These are phyloP conservation scores for Caenorhabditis sp. DNA, from an alignment of 2,888 invertebrate species.

Conservation along the genomic window DNA sequence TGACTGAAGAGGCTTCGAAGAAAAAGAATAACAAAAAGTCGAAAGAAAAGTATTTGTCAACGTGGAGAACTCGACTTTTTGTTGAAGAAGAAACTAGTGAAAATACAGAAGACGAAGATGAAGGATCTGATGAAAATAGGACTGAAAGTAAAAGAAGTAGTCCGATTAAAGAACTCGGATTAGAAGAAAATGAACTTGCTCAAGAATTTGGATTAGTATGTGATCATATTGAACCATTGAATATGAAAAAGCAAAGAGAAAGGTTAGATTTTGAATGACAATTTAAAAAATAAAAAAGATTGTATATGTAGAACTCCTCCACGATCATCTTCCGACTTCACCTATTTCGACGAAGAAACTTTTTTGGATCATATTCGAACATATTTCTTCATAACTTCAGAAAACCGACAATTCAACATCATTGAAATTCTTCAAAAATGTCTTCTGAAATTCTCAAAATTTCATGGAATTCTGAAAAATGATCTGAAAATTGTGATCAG, in stretches of 20 bases:
- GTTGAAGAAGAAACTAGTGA: constrained; percentile 9
- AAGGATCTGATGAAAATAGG: constrained; percentile 10
- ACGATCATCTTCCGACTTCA: constrained; percentile 1
- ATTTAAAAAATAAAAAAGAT: no score
- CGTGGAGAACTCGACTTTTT: constrained; percentile 27
- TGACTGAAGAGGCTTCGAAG: constrained; percentile 11
- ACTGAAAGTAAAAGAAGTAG: constrained; percentile 1
- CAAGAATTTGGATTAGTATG: constrained; percentile 8
- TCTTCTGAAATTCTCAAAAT: constrained; percentile 8
- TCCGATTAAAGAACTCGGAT: neutral
- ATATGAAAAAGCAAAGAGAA: constrained; percentile 3
- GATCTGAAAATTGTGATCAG: constrained; percentile 9
- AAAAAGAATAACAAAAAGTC: constrained; percentile 12
- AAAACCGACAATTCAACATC: neutral
- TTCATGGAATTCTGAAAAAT: constrained; percentile 7
- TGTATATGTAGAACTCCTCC: constrained; percentile 21
- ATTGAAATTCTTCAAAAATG: neutral
- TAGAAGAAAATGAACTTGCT: constrained; percentile 24
- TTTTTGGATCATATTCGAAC: neutral
- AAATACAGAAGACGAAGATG: constrained; percentile 2
- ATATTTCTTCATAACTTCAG: neutral
- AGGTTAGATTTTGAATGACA: no score
- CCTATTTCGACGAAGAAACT: neutral
- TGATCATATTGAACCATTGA: constrained; percentile 9
- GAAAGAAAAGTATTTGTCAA: constrained; percentile 21